phyloP scores from a whole-genome alignment of 2,888 invertebrate species.

The Chironomus tentans region DNA sequence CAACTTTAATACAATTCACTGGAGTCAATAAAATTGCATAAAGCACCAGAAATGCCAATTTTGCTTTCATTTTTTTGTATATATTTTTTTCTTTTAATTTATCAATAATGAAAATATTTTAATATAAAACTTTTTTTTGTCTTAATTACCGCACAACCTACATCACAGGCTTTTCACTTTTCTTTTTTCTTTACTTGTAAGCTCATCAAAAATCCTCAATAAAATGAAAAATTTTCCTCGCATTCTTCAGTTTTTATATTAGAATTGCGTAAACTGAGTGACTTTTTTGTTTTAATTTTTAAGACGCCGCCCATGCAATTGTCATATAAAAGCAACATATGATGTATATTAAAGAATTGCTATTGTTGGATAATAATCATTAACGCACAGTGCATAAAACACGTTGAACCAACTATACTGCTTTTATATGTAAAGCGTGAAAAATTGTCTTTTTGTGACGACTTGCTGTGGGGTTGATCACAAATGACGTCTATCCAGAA shows the following conservation, averaged over 20 bases:
- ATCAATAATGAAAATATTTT: background rate
- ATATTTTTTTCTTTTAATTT: background rate
- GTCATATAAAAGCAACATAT: background rate
- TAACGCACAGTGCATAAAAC: background rate
- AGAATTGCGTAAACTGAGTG: background rate
- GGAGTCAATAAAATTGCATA: background rate
- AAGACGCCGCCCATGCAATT: background rate
- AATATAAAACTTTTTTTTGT: background rate
- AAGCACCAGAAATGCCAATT: conserved; percentile 1
- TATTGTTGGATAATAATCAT: background rate
- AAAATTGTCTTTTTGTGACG: background rate
- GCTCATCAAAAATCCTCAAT: background rate
- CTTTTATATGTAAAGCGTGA: background rate
- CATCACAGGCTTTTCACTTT: conserved; percentile 6
- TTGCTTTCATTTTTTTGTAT: background rate
- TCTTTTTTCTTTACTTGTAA: background rate
- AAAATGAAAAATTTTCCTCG: conserved; percentile 9
- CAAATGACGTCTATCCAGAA: too few relatives aligned
- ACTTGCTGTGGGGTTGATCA: too few relatives aligned
- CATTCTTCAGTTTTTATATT: conserved; percentile 13
- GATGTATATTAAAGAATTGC: background rate
- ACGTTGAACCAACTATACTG: background rate
- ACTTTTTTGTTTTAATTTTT: too few relatives aligned
- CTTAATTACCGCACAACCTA: background rate
- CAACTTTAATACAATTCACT: background rate